These are phyloP conservation scores for Ormyrus rosae DNA, from an alignment of 2,888 invertebrate genomes.

Conservation along the genomic window DNA sequence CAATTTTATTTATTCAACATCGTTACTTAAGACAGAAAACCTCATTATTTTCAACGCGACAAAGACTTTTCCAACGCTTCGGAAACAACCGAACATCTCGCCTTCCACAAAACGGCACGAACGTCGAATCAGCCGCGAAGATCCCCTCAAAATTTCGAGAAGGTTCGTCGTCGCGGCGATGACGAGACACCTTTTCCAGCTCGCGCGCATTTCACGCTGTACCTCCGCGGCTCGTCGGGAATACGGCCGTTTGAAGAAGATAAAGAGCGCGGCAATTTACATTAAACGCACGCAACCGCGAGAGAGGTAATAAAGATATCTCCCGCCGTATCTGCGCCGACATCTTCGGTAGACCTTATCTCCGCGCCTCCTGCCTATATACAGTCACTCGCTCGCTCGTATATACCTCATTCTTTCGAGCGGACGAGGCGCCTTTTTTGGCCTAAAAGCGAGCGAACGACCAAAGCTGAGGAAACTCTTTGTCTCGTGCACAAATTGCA, in stretches of 20 bases:
- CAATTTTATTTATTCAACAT: too few relatives aligned
- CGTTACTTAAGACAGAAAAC: too few relatives aligned
- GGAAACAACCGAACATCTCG: too few relatives aligned
- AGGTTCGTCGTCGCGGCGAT: neutral
- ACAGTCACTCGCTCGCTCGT: constrained; percentile 55
- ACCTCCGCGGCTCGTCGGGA: constrained; percentile 4
- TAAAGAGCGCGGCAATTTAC: constrained; percentile 72
- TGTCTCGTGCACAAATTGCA: too few relatives aligned
- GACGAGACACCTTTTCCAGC: too few relatives aligned
- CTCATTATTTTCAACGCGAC: too few relatives aligned
- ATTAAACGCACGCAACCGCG: constrained; percentile 66
- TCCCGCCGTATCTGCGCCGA: constrained; percentile 67
- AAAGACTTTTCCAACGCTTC: too few relatives aligned
- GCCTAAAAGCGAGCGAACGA: too few relatives aligned
- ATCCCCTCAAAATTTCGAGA: neutral
- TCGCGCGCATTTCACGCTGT: neutral
- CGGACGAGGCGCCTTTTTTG: neutral
- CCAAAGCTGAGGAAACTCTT: too few relatives aligned
- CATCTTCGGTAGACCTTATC: constrained; percentile 64
- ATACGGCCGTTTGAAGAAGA: constrained; percentile 68
- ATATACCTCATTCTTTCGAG: neutral
- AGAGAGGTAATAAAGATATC: constrained; percentile 73
- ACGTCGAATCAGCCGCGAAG: too few relatives aligned
- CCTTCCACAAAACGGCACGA: too few relatives aligned
- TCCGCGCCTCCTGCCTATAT: constrained; percentile 46